phyloP scores from a whole-genome alignment of 1,140 invertebrate species.

The Halesus radiatus region DNA sequence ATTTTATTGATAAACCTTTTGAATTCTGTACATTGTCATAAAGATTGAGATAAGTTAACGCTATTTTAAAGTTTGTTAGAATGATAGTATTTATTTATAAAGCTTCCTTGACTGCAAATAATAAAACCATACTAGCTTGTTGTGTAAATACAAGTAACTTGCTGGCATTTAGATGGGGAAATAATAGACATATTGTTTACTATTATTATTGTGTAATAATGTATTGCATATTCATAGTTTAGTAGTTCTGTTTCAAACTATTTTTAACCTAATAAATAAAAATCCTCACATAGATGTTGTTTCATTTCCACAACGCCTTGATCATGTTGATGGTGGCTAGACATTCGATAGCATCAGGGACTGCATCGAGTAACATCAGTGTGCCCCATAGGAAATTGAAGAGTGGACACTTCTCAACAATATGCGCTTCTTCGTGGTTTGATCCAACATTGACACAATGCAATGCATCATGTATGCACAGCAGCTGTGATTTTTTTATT shows the following conservation, averaged over 20 bases:
- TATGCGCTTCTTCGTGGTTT: too few relatives aligned
- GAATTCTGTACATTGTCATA: conserved; percentile 28
- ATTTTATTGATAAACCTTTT: conserved; percentile 1
- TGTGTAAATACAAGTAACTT: conserved; percentile 39
- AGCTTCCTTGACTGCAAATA: conserved; percentile 29
- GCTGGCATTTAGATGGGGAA: conserved; percentile 51
- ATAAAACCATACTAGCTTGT: conserved; percentile 13
- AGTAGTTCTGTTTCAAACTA: conserved; percentile 52
- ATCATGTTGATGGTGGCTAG: too few relatives aligned
- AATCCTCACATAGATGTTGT: conserved; percentile 16
- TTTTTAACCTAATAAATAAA: conserved; percentile 55
- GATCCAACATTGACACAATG: too few relatives aligned
- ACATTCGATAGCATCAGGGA: too few relatives aligned
- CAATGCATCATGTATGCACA: too few relatives aligned
- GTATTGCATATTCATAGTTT: conserved; percentile 52
- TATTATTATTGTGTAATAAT: conserved; percentile 49
- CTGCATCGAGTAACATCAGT: too few relatives aligned
- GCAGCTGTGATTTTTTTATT: too few relatives aligned
- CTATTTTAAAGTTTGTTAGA: conserved; percentile 19
- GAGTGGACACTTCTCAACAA: too few relatives aligned
- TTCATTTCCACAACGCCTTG: neutral
- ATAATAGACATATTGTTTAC: conserved; percentile 46
- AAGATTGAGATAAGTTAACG: conserved; percentile 13
- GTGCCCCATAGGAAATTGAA: too few relatives aligned
- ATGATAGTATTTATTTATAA: conserved; percentile 26